These are phyloP conservation scores for Pimephales promelas DNA, from an alignment of 2,113 vertebrate species.

Conservation along the genomic window DNA sequence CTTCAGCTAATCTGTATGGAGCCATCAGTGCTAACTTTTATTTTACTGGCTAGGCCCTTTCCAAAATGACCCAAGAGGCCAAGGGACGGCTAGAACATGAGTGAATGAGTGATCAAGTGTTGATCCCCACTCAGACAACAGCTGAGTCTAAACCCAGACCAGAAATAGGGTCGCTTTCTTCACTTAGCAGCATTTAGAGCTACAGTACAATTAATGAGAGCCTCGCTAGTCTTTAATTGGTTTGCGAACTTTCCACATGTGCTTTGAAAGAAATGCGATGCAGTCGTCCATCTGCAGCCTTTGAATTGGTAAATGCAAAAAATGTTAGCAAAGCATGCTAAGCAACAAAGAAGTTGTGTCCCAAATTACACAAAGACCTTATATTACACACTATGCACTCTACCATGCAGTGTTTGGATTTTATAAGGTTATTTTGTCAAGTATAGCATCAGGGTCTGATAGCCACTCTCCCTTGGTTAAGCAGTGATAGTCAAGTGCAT, in stretches of 20 bases:
- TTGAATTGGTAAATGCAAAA: neutral
- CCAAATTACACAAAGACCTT: too few relatives aligned
- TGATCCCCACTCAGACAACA: constrained; percentile 69
- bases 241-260: neutral
- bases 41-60: constrained; percentile 23
- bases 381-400: too few relatives aligned
- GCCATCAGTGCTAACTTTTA: constrained; percentile 31
- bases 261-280: neutral
- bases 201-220: constrained; percentile 2
- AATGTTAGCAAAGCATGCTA: neutral
- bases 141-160: constrained; percentile 68
- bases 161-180: constrained; percentile 69
- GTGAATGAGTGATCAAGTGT: constrained; percentile 28
- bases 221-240: neutral
- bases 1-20: constrained; percentile 22
- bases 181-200: constrained; percentile 44
- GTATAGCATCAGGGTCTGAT: too few relatives aligned
- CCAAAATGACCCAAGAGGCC: constrained; percentile 34
- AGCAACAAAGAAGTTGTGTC: neutral
- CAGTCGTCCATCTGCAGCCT: neutral
- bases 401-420: too few relatives aligned
- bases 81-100: neutral
- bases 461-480: too few relatives aligned
- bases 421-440: too few relatives aligned
- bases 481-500: too few relatives aligned